Conservation (phyloP, 2,888 invertebrate genomes). For the Epirrhoe alternata region DNA sequence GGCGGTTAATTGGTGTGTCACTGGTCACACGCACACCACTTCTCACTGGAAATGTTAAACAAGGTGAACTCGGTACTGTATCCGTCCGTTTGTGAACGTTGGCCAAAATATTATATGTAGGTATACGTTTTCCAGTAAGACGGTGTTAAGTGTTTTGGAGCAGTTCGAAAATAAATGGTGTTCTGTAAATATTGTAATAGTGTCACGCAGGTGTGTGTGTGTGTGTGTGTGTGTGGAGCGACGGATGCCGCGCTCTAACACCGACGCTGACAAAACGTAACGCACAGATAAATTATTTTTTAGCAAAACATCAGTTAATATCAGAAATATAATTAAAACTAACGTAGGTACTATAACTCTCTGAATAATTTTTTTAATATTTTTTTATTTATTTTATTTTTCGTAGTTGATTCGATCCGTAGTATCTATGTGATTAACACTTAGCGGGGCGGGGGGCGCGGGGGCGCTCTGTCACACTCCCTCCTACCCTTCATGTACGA, state of each 20-base stretch:
- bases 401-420: slow-evolving; percentile 71
- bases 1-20: slow-evolving; percentile 59
- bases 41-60: slow-evolving; percentile 32
- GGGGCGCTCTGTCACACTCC: slow-evolving; percentile 51
- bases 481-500: neutral
- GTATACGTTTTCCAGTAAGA: slow-evolving; percentile 35
- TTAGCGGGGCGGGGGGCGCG: slow-evolving; percentile 64
- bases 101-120: neutral
- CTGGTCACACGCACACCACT: no score
- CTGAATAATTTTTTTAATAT: slow-evolving; percentile 58
- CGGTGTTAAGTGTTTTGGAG: slow-evolving; percentile 52
- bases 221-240: slow-evolving; percentile 42
- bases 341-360: slow-evolving; percentile 83
- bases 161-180: slow-evolving; percentile 59
- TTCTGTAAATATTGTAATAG: slow-evolving; percentile 47
- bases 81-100: neutral
- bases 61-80: neutral
- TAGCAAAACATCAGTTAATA: slow-evolving; percentile 84
- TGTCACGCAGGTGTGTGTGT: slow-evolving; percentile 37
- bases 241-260: slow-evolving; percentile 55
- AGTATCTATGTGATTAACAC: slow-evolving; percentile 68
- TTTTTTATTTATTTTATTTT: slow-evolving; percentile 58
- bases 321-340: slow-evolving; percentile 84
- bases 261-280: slow-evolving; percentile 70
- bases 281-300: slow-evolving; percentile 81